A percentile compares a stretch with the other conserved stretches of the same genome.
Conservation (phyloP, 2,888 invertebrate genomes). For the Physocephala rufipes region DNA sequence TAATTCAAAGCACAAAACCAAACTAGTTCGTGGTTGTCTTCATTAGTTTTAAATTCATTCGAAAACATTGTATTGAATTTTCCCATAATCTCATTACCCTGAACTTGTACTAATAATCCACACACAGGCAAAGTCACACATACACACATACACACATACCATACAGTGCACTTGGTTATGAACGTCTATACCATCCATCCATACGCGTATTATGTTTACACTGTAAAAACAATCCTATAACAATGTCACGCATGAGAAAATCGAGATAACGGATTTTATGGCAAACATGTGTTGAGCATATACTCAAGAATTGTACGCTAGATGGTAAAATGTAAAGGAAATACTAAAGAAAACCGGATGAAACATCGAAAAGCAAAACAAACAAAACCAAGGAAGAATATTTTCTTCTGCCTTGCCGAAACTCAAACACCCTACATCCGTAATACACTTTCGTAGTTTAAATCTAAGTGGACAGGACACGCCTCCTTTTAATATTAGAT, state of each 20-base stretch:
- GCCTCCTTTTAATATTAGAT: too few species aligned
- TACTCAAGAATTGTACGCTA: background rate
- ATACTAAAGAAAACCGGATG: background rate
- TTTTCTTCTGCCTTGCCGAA: too few species aligned
- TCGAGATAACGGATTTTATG: constrained; percentile 2
- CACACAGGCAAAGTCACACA: background rate
- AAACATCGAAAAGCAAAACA: background rate
- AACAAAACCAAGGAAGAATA: too few species aligned
- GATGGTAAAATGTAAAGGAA: background rate
- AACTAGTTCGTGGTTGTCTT: background rate
- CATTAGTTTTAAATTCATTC: background rate
- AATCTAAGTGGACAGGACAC: too few species aligned
- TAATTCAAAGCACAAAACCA: background rate
- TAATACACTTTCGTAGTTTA: too few species aligned
- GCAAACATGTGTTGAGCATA: constrained; percentile 7
- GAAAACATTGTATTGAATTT: background rate
- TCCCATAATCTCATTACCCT: background rate
- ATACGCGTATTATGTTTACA: background rate
- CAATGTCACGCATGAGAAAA: background rate
- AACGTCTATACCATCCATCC: background rate
- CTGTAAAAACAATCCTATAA: background rate
- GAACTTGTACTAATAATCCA: background rate
- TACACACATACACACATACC: background rate
- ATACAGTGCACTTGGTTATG: background rate
- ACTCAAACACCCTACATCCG: too few species aligned